Evolutionary conservation across 2,888 invertebrate genomes (phyloP).

Genomic region (Trilocha varians): DNA sequence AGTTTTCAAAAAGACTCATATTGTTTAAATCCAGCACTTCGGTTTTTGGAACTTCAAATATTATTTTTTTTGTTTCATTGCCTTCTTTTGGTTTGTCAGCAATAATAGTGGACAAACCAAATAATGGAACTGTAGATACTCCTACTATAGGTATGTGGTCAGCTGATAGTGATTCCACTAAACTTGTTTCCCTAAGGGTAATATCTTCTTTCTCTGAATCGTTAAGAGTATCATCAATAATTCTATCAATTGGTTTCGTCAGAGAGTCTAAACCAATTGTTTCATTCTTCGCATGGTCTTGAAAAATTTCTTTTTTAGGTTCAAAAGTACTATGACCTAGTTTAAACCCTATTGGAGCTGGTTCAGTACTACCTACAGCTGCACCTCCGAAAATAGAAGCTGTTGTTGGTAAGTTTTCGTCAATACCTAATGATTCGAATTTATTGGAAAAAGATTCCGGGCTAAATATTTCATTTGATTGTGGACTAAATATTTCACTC

Average conservation of each 20-base stretch:
- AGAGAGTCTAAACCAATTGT: neutral
- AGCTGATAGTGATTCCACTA: constrained; percentile 22
- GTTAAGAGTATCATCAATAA: neutral
- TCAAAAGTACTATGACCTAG: neutral
- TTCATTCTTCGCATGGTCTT: neutral
- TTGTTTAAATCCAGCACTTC: constrained; percentile 16
- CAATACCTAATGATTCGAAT: neutral
- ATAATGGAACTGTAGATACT: constrained; percentile 30
- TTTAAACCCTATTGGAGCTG: neutral
- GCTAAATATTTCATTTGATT: too few relatives aligned
- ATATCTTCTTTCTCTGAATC: neutral
- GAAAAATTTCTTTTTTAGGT: neutral
- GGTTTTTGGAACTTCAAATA: constrained; percentile 11
- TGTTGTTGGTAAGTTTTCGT: neutral
- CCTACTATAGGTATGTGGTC: constrained; percentile 21
- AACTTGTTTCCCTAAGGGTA: constrained; percentile 10
- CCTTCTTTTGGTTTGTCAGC: constrained; percentile 25
- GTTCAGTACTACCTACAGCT: neutral
- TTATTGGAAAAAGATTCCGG: neutral
- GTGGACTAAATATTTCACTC: neutral
- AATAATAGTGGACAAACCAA: constrained; percentile 30
- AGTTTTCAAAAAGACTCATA: constrained; percentile 26
- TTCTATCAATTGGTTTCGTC: neutral
- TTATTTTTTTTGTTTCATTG: constrained; percentile 7
- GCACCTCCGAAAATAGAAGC: neutral